phyloP scores from a whole-genome alignment of 2,888 invertebrate genomes.

The Aproaerema taeniolella region DNA sequence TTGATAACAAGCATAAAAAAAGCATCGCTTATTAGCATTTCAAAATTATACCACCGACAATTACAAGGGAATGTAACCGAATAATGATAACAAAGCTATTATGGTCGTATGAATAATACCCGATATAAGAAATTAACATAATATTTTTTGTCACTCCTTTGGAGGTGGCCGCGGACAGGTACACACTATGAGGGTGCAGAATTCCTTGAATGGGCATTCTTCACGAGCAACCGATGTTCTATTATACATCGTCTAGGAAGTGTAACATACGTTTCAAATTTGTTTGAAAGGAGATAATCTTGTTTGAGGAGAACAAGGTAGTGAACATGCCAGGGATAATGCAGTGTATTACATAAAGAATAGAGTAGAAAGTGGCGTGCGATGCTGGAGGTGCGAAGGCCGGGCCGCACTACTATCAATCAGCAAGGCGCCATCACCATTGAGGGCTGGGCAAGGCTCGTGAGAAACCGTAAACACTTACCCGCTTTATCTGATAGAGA shows the following conservation, averaged over 20 bases:
- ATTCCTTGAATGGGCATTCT: slow-evolving; percentile 70
- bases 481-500: slow-evolving; percentile 70
- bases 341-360: slow-evolving; percentile 19
- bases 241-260: slow-evolving; percentile 24
- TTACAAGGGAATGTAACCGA: slow-evolving; percentile 57
- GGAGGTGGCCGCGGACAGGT: slow-evolving; percentile 73
- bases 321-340: slow-evolving; percentile 23
- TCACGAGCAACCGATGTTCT: slow-evolving; percentile 18
- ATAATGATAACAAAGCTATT: slow-evolving; percentile 75
- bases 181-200: slow-evolving; percentile 74
- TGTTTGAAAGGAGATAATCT: slow-evolving; percentile 18
- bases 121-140: slow-evolving; percentile 72
- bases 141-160: slow-evolving; percentile 70
- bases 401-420: slow-evolving; percentile 69
- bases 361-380: slow-evolving; percentile 29
- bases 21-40: slow-evolving; percentile 35
- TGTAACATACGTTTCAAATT: slow-evolving; percentile 27
- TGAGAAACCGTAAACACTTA: slow-evolving; percentile 77
- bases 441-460: slow-evolving; percentile 72
- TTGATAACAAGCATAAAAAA: slow-evolving; percentile 47
- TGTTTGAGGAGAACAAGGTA: slow-evolving; percentile 29
- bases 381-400: slow-evolving; percentile 50
- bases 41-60: slow-evolving; percentile 43
- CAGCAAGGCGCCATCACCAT: slow-evolving; percentile 77
- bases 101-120: slow-evolving; percentile 69